Evolutionary conservation across 1,140 invertebrate genomes (phyloP).

Genomic region (Aleiodes sp.): DNA sequence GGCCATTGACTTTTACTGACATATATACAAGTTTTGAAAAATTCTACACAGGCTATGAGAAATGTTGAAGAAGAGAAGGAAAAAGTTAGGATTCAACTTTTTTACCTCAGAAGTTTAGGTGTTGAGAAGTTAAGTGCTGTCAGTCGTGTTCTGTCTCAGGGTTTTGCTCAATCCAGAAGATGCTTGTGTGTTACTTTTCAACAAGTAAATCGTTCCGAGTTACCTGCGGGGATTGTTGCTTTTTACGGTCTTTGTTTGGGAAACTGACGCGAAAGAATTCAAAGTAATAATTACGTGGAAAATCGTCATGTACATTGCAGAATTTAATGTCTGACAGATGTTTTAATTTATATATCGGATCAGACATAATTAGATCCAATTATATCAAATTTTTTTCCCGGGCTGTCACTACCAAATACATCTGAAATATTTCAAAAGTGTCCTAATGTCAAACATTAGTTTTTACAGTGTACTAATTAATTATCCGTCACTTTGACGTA

Average conservation of each 20-base stretch:
- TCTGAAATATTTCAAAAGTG: too few relatives aligned
- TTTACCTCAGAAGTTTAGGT: constrained; percentile 39
- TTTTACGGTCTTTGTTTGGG: not conserved
- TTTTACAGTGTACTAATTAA: too few relatives aligned
- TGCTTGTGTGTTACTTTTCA: constrained; percentile 14
- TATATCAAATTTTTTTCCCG: too few relatives aligned
- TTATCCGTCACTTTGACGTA: too few relatives aligned
- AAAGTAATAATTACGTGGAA: too few relatives aligned
- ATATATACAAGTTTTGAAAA: too few relatives aligned
- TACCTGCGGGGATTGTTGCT: not conserved
- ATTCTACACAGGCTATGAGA: not conserved
- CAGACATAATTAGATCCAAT: too few relatives aligned
- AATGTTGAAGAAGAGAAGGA: constrained; percentile 11
- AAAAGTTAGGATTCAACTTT: constrained; percentile 57
- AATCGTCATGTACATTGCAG: too few relatives aligned
- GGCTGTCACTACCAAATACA: too few relatives aligned
- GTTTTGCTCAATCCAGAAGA: not conserved
- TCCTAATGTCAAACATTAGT: too few relatives aligned
- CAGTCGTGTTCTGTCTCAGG: constrained; percentile 19
- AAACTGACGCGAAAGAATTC: not conserved
- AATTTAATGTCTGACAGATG: not conserved
- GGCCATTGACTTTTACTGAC: not conserved
- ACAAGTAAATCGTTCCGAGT: constrained; percentile 1
- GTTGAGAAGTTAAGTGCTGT: constrained; percentile 54
- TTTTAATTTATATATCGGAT: too few relatives aligned